A percentile compares a stretch with the other conserved stretches of the same genome.
Evolutionary conservation across 2,888 invertebrate genomes (phyloP).

Genomic region (Agonum fuliginosum): DNA sequence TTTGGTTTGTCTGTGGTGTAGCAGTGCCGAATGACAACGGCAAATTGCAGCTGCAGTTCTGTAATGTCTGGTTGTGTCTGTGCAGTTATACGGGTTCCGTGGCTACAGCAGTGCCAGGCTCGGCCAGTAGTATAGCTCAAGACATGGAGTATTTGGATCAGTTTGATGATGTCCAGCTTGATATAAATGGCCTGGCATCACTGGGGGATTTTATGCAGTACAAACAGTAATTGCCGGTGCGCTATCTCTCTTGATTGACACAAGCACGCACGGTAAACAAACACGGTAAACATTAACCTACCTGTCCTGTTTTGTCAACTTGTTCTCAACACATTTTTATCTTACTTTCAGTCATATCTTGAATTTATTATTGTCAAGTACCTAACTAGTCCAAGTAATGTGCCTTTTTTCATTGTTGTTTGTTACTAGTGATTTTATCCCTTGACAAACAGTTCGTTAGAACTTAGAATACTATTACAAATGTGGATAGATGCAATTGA

Average conservation of each 20-base stretch:
- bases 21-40: slow-evolving; percentile 30
- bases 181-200: slow-evolving; percentile 69
- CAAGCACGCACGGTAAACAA: slow-evolving; percentile 50
- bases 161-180: slow-evolving; percentile 69
- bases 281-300: slow-evolving; percentile 53
- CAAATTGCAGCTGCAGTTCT: slow-evolving; percentile 59
- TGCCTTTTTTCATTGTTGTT: slow-evolving; percentile 60
- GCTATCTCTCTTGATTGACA: slow-evolving; percentile 46
- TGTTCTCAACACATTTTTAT: slow-evolving; percentile 51
- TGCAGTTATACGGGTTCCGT: slow-evolving; percentile 72
- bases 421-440: slow-evolving; percentile 56
- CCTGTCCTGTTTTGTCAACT: slow-evolving; percentile 34
- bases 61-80: slow-evolving; percentile 73
- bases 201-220: slow-evolving; percentile 70
- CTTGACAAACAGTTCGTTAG: slow-evolving; percentile 6
- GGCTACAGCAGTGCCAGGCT: slow-evolving; percentile 68
- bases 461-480: slow-evolving; percentile 12
- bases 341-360: slow-evolving; percentile 52
- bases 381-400: slow-evolving; percentile 59
- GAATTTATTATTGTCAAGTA: slow-evolving; percentile 32
- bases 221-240: slow-evolving; percentile 65
- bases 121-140: slow-evolving; percentile 64
- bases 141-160: slow-evolving; percentile 70
- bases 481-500: slow-evolving; percentile 38
- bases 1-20: slow-evolving; percentile 60